These are phyloP conservation scores for Cossypha niveicapilla DNA, from an alignment of 2,797 vertebrate species.

Conservation along the genomic window DNA sequence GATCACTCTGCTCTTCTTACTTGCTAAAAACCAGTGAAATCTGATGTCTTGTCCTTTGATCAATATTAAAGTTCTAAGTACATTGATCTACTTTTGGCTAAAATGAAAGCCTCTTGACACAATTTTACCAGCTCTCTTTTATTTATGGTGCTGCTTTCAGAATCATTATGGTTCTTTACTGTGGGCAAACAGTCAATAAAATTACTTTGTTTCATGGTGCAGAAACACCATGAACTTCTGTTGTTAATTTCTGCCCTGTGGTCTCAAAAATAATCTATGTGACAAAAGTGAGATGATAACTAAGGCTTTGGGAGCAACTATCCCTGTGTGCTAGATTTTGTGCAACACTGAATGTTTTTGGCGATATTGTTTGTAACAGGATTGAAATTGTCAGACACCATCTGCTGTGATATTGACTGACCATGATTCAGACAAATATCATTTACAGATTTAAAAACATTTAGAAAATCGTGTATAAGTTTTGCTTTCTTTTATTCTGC, in stretches of 20 bases:
- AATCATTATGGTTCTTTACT: background rate
- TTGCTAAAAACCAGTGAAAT: background rate
- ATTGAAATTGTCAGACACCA: conserved; percentile 18
- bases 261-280: background rate
- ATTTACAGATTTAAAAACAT: background rate
- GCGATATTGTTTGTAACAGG: background rate
- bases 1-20: background rate
- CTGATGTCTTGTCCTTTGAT: background rate
- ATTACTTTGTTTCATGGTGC: background rate
- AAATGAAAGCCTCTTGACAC: background rate
- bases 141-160: background rate
- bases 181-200: background rate
- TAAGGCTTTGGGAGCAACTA: background rate
- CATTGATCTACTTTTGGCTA: background rate
- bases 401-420: conserved; percentile 25
- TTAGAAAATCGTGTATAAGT: background rate
- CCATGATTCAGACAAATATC: background rate
- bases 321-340: background rate
- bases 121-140: background rate
- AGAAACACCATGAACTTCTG: background rate
- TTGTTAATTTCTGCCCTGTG: background rate
- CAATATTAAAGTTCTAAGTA: background rate
- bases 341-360: background rate
- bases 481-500: background rate
- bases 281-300: background rate